Evolutionary conservation across 2,888 invertebrate species (phyloP).

Genomic region (Trichogramma dendrolimi): DNA sequence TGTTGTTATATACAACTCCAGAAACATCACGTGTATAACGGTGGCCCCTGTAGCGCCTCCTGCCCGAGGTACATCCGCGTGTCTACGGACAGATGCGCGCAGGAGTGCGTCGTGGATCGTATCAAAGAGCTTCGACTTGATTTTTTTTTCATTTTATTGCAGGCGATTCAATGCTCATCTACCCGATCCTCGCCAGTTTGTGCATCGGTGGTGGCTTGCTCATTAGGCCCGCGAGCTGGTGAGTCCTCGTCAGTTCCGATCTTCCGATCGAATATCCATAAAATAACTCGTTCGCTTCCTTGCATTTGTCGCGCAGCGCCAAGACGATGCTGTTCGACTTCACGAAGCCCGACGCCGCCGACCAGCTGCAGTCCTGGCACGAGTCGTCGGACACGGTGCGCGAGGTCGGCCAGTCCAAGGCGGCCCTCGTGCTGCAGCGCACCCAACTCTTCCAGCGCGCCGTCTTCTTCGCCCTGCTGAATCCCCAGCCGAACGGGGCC

Average conservation of each 20-base stretch:
- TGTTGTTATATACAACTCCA: too few species aligned
- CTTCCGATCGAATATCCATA: too few species aligned
- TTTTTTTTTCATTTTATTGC: not conserved
- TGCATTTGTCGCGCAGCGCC: not conserved
- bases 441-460: slow-evolving; percentile 61
- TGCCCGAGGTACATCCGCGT: too few species aligned
- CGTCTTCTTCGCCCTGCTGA: slow-evolving; percentile 62
- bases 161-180: too few species aligned
- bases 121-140: slow-evolving; percentile 1
- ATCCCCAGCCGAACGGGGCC: slow-evolving; percentile 66
- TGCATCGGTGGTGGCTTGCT: not conserved
- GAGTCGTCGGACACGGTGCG: slow-evolving; percentile 66
- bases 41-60: too few species aligned
- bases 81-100: too few species aligned
- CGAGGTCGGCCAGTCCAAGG: slow-evolving; percentile 65
- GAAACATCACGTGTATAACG: too few species aligned
- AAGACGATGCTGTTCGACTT: slow-evolving; percentile 57
- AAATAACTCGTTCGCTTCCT: too few species aligned
- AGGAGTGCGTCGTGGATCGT: too few species aligned
- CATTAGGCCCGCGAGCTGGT: not conserved
- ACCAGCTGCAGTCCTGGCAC: slow-evolving; percentile 57
- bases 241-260: not conserved
- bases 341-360: slow-evolving; percentile 54
- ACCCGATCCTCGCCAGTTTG: too few species aligned
- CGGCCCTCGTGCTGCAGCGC: slow-evolving; percentile 58